Percentiles rank a stretch among this genome's conserved stretches.
These are phyloP conservation scores for Odocoileus hemionus DNA, from an alignment of 2,113 vertebrate genomes.

Conservation along the genomic window DNA sequence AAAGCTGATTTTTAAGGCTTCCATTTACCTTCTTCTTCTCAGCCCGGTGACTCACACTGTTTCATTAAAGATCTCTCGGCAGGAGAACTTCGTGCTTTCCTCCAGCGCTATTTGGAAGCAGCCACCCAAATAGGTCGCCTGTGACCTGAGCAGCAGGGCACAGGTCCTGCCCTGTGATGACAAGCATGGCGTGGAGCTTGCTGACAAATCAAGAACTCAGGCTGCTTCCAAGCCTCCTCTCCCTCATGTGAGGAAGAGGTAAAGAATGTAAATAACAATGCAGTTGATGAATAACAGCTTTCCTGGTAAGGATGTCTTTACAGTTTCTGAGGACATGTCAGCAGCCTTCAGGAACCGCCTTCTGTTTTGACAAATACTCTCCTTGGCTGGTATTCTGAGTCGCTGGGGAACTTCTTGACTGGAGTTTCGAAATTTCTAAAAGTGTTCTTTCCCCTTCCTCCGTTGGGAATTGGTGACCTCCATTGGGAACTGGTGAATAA, in stretches of 20 bases:
- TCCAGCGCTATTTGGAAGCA: neutral
- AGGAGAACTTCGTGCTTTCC: neutral
- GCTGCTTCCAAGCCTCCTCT: neutral
- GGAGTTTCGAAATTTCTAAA: neutral
- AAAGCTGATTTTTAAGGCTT: slow-evolving; percentile 1
- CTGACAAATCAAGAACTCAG: neutral
- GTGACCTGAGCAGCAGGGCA: no score
- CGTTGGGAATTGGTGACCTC: neutral
- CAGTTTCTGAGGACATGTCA: neutral
- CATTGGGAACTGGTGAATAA: neutral
- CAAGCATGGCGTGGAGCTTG: neutral
- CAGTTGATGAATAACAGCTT: neutral
- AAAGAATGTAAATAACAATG: neutral
- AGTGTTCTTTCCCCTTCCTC: neutral
- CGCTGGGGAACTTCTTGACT: neutral
- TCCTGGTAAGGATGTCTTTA: neutral
- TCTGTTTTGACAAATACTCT: neutral
- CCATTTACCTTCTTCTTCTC: neutral
- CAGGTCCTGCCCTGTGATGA: neutral
- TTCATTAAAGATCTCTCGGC: neutral
- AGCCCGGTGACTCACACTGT: neutral
- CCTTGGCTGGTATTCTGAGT: neutral
- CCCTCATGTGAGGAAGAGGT: neutral
- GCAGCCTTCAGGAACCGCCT: neutral
- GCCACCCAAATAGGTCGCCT: neutral